Evolutionary conservation across 1,140 invertebrate genomes (phyloP).

Genomic region (Acromyrmex echinatior): DNA sequence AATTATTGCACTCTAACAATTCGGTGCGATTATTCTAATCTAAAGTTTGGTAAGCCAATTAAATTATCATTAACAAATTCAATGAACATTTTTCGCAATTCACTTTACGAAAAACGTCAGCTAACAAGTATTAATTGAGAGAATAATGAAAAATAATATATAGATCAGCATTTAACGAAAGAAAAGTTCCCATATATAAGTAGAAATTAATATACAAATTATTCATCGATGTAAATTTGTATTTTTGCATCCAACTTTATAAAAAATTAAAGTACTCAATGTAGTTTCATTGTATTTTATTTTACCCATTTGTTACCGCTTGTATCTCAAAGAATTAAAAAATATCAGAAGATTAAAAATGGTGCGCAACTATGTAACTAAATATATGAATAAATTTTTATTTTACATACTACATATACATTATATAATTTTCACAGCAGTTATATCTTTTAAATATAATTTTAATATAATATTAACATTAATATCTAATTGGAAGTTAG

Average conservation of each 20-base stretch:
- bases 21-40: neutral
- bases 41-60: neutral
- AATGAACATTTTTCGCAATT: neutral
- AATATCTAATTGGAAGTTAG: neutral
- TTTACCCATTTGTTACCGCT: no score
- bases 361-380: no score
- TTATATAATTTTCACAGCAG: neutral
- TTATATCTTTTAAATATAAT: neutral
- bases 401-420: neutral
- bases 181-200: neutral
- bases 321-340: no score
- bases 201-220: neutral
- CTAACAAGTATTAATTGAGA: neutral
- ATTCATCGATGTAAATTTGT: neutral
- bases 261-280: no score
- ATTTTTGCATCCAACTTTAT: no score
- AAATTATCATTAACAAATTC: conserved; percentile 10
- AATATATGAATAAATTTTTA: neutral
- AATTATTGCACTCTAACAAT: neutral
- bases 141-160: neutral
- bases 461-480: neutral
- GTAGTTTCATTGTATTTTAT: no score
- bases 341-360: no score
- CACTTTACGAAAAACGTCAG: neutral
- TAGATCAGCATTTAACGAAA: neutral